Percentiles rank a stretch among this genome's conserved stretches.
These are phyloP conservation scores for Stenurella melanura DNA, from an alignment of 2,888 invertebrate species.

Conservation along the genomic window DNA sequence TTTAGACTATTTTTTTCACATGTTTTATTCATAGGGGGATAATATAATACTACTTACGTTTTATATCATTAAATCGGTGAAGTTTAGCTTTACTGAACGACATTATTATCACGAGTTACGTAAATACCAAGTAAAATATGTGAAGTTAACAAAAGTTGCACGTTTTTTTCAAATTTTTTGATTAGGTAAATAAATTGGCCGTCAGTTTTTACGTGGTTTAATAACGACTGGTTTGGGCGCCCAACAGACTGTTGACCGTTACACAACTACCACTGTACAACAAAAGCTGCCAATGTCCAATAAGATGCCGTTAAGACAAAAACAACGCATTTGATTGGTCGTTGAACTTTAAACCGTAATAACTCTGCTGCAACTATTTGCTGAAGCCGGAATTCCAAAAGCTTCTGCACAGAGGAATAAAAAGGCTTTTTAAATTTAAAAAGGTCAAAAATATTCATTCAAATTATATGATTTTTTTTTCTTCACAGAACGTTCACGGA, in stretches of 20 bases:
- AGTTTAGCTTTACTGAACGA: conserved; percentile 77
- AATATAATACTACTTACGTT: conserved; percentile 70
- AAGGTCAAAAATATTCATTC: too few relatives aligned
- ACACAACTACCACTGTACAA: conserved; percentile 16
- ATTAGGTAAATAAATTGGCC: background rate
- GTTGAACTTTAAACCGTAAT: background rate
- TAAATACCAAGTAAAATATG: background rate
- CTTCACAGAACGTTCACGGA: too few relatives aligned
- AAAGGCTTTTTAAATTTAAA: too few relatives aligned
- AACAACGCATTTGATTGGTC: conserved; percentile 23
- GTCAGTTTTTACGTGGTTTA: conserved; percentile 12
- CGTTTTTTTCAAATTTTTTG: conserved; percentile 11
- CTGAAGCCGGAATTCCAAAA: too few relatives aligned
- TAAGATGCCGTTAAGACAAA: background rate
- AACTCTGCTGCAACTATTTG: too few relatives aligned
- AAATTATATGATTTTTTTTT: too few relatives aligned
- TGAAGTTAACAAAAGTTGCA: background rate
- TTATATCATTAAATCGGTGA: conserved; percentile 76
- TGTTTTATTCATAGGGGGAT: conserved; percentile 42
- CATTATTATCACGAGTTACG: conserved; percentile 67
- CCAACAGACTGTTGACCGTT: conserved; percentile 53
- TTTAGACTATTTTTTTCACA: conserved; percentile 12
- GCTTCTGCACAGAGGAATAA: too few relatives aligned
- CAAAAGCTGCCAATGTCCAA: conserved; percentile 16
- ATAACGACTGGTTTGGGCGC: conserved; percentile 48